These are phyloP conservation scores for Diarsia brunnea DNA, from an alignment of 2,888 invertebrate species.

Conservation along the genomic window DNA sequence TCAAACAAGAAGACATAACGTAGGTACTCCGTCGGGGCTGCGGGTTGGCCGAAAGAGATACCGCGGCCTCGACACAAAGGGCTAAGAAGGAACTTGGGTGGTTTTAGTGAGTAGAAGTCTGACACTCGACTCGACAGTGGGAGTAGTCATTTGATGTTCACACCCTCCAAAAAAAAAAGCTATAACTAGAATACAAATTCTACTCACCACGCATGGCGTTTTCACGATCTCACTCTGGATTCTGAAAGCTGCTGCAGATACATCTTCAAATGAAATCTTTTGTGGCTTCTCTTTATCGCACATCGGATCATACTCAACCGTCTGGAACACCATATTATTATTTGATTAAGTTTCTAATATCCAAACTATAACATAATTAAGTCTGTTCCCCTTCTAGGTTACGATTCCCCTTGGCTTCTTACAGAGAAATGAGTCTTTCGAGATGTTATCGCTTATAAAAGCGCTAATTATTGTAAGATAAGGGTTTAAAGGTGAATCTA, in stretches of 20 bases:
- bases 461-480: constrained; percentile 61
- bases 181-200: constrained; percentile 1
- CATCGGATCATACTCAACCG: constrained; percentile 87
- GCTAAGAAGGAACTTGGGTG: no score
- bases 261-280: constrained; percentile 95
- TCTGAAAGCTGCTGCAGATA: constrained; percentile 97
- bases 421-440: constrained; percentile 65
- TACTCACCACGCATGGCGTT: constrained; percentile 96
- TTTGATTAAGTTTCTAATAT: constrained; percentile 30
- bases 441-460: constrained; percentile 58
- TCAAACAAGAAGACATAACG: no score
- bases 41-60: no score
- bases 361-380: constrained; percentile 49
- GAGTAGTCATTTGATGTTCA: no score
- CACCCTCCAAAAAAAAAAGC: not conserved
- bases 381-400: constrained; percentile 25
- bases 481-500: constrained; percentile 73
- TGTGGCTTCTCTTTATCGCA: constrained; percentile 94
- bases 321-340: constrained; percentile 87
- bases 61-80: no score
- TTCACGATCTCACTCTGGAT: constrained; percentile 95
- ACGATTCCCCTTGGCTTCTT: constrained; percentile 57
- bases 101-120: no score
- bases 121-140: no score
- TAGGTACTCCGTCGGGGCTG: no score